Percentiles rank a stretch among this genome's conserved stretches.
These are phyloP conservation scores for Phymorhynchus buccinoides DNA, from an alignment of 1,140 invertebrate species.

Conservation along the genomic window DNA sequence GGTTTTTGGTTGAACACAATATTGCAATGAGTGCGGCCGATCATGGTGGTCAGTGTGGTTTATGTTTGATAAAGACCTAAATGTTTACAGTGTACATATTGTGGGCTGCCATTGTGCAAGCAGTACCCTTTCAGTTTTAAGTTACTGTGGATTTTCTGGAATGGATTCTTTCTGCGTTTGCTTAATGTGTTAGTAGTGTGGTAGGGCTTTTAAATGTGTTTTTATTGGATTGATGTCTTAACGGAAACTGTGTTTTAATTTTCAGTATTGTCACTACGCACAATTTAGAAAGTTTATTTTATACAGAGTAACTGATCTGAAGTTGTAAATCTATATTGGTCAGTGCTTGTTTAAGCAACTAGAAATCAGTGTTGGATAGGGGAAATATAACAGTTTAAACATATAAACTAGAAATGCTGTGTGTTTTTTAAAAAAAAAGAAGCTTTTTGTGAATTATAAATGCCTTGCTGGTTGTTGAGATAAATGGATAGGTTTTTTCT, in stretches of 20 bases:
- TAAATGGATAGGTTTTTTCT: background rate
- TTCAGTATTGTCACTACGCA: slow-evolving; percentile 35
- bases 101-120: slow-evolving; percentile 29
- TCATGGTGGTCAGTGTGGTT: slow-evolving; percentile 21
- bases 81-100: slow-evolving; percentile 28
- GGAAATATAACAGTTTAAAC: too few species aligned
- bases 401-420: too few species aligned
- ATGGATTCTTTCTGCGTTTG: slow-evolving; percentile 37
- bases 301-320: too few species aligned
- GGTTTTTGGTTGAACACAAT: too few species aligned
- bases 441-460: background rate
- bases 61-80: slow-evolving; percentile 26
- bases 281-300: slow-evolving; percentile 1
- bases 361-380: too few species aligned
- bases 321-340: too few species aligned
- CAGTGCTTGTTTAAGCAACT: too few species aligned
- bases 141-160: slow-evolving; percentile 39
- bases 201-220: slow-evolving; percentile 41
- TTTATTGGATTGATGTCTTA: too few species aligned
- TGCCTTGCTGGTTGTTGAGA: background rate
- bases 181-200: slow-evolving; percentile 39
- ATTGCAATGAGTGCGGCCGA: too few species aligned
- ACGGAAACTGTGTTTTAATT: slow-evolving; percentile 35
- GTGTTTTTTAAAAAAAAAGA: background rate
- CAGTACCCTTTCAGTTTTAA: slow-evolving; percentile 34